Conservation (phyloP, 2,113 vertebrate genomes). For the Bubo scandiacus region DNA sequence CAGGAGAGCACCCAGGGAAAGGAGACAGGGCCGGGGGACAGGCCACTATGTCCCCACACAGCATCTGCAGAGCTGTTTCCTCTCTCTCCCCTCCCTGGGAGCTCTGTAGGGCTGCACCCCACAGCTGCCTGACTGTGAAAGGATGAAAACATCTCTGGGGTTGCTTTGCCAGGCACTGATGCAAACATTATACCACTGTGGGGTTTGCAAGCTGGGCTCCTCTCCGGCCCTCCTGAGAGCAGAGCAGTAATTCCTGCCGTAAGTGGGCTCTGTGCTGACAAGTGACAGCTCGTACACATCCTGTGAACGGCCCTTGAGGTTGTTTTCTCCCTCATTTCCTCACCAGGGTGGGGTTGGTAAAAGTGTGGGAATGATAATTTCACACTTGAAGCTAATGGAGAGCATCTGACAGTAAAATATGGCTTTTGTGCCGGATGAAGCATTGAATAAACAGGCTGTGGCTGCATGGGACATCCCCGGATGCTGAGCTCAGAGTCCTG, state of each 20-base stretch:
- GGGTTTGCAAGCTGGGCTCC: neutral
- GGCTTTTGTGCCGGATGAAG: neutral
- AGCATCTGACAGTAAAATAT: conserved; percentile 48
- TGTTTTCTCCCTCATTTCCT: conserved; percentile 48
- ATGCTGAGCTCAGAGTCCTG: neutral
- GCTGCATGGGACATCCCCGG: neutral
- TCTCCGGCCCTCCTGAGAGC: neutral
- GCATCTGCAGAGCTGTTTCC: neutral
- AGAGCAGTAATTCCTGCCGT: neutral
- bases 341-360: conserved; percentile 41
- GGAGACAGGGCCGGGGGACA: neutral
- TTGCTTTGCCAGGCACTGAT: neutral
- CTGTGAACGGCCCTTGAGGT: neutral
- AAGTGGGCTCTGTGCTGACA: conserved; percentile 20
- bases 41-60: fast-evolving
- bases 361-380: conserved; percentile 51
- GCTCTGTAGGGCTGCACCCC: neutral
- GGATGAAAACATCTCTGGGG: neutral
- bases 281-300: neutral
- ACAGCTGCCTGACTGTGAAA: neutral
- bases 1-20: neutral
- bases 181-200: fast-evolving
- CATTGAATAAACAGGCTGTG: conserved; percentile 2
- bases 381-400: conserved; percentile 39
- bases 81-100: neutral